Evolutionary conservation across 30 jellyfish, hydroid and myxozoan species (phyloP), one percentile per base, ranked within the genome.

Genomic region (Aurelia coerulea): DNA sequence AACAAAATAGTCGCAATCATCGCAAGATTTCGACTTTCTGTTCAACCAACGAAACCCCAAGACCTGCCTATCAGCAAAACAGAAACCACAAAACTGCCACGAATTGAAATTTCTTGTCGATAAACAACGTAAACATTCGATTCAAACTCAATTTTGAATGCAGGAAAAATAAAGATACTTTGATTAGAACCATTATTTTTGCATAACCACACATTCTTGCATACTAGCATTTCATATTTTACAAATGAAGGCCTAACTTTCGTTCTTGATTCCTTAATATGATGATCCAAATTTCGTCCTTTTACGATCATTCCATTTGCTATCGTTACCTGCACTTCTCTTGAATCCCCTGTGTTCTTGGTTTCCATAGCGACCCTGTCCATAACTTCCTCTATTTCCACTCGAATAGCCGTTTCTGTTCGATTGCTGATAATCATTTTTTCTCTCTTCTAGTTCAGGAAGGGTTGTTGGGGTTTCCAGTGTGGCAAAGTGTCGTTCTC

Each of bases 371-470:
- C 91, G 62, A 32, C 79, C 65, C 10, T 59, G 56, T 16, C 81
- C 81, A 60, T 37, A 53, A 39, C 42, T n/a, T 1, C 88, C 84
- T 23, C 63, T 78, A 78, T 74, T 56, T 4, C 87, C 81, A 52
- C 35, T 73, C 18, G 88, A 54, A 50, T 62, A 72, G 5, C 49
- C 70, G 72, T 74, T 33, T 52, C 64, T 31, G 50, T 50, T 73
- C 10, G 31, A 1, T 17, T 60, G 35, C 2, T n/a, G 70, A 46
- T 4, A 46, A 77, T 67, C 67, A 64, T 60, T 79, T 18, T 54
- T 53, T 66, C 96, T 73, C 33, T 88, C 98, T 8, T 74, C 94
- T 10, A 93, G 77, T 56, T 93, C 98, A 4, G 98, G 98, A 9
- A 93, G 89, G 41, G 73, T 95, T 1, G 98, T 88, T 8, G 92